phyloP scores from a whole-genome alignment of 2,113 vertebrate genomes.

The Oceanites oceanicus region DNA sequence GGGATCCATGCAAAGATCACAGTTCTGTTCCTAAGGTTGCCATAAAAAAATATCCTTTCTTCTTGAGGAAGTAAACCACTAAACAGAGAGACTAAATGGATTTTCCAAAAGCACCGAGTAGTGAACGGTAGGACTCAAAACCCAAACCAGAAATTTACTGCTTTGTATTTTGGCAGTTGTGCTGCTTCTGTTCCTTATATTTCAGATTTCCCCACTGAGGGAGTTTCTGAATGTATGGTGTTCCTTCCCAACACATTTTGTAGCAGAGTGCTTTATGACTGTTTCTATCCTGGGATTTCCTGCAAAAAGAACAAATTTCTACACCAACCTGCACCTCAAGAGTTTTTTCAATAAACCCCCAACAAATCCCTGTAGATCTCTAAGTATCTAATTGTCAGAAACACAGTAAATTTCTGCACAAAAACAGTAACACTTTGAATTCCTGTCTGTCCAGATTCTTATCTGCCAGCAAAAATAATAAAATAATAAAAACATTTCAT shows the following conservation, averaged over 20 bases:
- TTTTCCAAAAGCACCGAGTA: not conserved
- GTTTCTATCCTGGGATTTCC: not conserved
- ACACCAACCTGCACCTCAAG: not conserved
- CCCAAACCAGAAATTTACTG: not conserved
- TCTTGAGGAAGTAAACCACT: not conserved
- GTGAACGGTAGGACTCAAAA: not conserved
- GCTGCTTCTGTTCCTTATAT: not conserved
- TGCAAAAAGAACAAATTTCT: not conserved
- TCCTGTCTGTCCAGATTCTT: slow-evolving; percentile 38
- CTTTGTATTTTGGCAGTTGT: not conserved
- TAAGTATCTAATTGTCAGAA: slow-evolving; percentile 33
- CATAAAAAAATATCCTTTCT: not conserved
- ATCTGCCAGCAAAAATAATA: slow-evolving; percentile 57
- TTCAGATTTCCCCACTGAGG: not conserved
- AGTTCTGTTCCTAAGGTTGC: not conserved
- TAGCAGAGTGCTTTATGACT: not conserved
- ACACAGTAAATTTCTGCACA: slow-evolving; percentile 41
- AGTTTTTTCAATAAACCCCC: slow-evolving; percentile 20
- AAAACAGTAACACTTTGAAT: slow-evolving; percentile 44
- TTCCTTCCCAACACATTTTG: not conserved
- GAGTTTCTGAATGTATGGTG: not conserved
- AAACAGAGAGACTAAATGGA: not conserved
- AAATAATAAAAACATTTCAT: slow-evolving; percentile 67
- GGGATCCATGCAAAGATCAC: not conserved
- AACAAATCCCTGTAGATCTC: slow-evolving; percentile 20